Evolutionary conservation across 2,888 invertebrate species (phyloP).

Genomic region (Torymus tubicola): DNA sequence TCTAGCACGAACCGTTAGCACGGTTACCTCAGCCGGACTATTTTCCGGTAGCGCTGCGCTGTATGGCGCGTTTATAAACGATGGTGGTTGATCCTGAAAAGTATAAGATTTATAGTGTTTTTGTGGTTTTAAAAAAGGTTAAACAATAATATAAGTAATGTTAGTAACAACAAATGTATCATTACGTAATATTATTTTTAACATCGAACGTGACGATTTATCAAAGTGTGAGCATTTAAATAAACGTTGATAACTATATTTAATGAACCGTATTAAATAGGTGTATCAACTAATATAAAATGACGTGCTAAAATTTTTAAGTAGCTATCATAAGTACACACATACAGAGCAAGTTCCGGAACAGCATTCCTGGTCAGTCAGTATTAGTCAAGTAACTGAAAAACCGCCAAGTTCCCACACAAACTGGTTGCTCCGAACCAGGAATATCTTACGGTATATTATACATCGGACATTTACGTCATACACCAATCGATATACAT

Average conservation of each 20-base stretch:
- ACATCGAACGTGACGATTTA: no score
- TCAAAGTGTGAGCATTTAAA: no score
- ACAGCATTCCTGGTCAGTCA: slow-evolving; percentile 5
- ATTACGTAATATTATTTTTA: no score
- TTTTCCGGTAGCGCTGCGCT: slow-evolving; percentile 87
- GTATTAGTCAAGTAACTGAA: background rate
- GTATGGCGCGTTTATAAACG: slow-evolving; percentile 89
- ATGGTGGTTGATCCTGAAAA: slow-evolving; percentile 85
- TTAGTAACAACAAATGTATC: no score
- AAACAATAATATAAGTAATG: no score
- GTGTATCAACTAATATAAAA: background rate
- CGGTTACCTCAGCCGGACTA: slow-evolving; percentile 78
- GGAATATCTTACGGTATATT: slow-evolving; percentile 14
- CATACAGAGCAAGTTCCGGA: slow-evolving; percentile 7
- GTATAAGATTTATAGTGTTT: background rate
- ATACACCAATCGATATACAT: background rate
- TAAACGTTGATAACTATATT: background rate
- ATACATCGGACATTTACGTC: no score
- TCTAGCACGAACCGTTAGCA: slow-evolving; percentile 85
- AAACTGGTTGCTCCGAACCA: slow-evolving; percentile 14
- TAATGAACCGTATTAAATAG: background rate
- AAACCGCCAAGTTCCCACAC: slow-evolving; percentile 14
- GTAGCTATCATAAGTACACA: no score
- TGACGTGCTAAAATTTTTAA: no score
- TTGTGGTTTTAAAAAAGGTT: background rate